Conservation (phyloP, 2,797 vertebrate genomes). For the Hypotaenidia philippensis region DNA sequence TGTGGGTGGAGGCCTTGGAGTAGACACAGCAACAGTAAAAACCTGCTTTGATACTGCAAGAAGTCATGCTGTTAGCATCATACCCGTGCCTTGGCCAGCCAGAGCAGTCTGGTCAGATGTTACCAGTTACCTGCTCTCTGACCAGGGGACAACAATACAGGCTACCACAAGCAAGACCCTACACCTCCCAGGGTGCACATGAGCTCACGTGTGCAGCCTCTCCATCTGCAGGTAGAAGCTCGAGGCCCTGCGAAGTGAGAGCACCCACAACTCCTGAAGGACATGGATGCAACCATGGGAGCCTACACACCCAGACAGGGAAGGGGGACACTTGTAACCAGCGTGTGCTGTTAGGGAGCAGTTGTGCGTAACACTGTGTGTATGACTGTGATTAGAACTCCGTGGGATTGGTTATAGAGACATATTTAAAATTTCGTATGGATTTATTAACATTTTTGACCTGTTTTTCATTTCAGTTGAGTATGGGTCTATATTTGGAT, state of each 20-base stretch:
- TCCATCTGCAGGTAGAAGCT: neutral
- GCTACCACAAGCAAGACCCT: neutral
- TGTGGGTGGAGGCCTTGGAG: neutral
- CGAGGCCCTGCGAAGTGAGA: neutral
- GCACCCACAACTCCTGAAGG: neutral
- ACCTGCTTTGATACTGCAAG: neutral
- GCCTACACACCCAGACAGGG: neutral
- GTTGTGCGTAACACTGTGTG: neutral
- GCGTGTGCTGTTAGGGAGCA: neutral
- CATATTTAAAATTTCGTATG: neutral
- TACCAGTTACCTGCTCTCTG: neutral
- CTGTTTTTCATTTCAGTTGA: too few relatives aligned
- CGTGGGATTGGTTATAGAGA: neutral
- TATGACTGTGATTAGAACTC: neutral
- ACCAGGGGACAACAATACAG: neutral
- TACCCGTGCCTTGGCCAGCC: neutral
- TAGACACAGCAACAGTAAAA: neutral
- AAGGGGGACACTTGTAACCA: neutral
- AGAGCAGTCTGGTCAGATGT: neutral
- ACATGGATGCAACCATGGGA: neutral
- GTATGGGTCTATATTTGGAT: too few relatives aligned
- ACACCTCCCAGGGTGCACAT: accelerated
- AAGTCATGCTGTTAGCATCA: neutral
- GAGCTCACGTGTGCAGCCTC: neutral
- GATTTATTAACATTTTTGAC: neutral